Conservation (phyloP, 1,140 invertebrate genomes). For the Aphelinus certus region DNA sequence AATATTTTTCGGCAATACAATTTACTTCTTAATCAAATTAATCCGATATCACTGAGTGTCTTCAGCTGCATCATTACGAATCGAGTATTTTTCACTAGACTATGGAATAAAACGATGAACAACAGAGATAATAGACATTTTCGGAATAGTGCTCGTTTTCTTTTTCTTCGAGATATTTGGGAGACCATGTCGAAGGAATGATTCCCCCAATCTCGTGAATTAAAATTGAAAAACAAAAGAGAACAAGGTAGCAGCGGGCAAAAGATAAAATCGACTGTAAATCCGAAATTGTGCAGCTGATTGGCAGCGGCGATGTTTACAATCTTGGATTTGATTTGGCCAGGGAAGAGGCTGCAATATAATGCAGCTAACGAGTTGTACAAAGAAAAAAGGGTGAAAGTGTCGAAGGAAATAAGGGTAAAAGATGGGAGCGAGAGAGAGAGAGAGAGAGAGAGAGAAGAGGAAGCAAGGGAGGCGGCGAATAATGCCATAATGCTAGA, state of each 20-base stretch:
- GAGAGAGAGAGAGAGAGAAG: not conserved
- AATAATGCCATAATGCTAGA: slow-evolving; percentile 60
- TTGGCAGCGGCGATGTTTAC: slow-evolving; percentile 48
- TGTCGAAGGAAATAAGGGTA: slow-evolving; percentile 43
- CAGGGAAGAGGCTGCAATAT: slow-evolving; percentile 49
- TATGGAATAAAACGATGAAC: no score
- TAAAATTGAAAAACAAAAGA: not conserved
- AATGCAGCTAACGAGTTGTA: slow-evolving; percentile 59
- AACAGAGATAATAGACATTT: no score
- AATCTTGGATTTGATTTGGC: slow-evolving; percentile 59
- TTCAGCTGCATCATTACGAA: no score
- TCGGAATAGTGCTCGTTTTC: no score
- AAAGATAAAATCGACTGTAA: slow-evolving; percentile 32
- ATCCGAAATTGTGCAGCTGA: slow-evolving; percentile 31
- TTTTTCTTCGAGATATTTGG: slow-evolving; percentile 32
- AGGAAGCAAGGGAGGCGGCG: slow-evolving; percentile 39
- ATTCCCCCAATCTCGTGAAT: slow-evolving; percentile 12
- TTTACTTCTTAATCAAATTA: no score
- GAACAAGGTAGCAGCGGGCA: slow-evolving; percentile 14
- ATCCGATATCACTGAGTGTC: no score
- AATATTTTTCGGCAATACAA: no score
- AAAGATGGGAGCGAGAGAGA: not conserved
- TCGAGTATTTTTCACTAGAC: no score
- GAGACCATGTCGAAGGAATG: slow-evolving; percentile 15
- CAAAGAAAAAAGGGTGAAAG: slow-evolving; percentile 49